Percentiles rank a stretch among this genome's conserved stretches.
These are phyloP conservation scores for Smithornis capensis DNA, from an alignment of 2,113 vertebrate genomes.

Conservation along the genomic window DNA sequence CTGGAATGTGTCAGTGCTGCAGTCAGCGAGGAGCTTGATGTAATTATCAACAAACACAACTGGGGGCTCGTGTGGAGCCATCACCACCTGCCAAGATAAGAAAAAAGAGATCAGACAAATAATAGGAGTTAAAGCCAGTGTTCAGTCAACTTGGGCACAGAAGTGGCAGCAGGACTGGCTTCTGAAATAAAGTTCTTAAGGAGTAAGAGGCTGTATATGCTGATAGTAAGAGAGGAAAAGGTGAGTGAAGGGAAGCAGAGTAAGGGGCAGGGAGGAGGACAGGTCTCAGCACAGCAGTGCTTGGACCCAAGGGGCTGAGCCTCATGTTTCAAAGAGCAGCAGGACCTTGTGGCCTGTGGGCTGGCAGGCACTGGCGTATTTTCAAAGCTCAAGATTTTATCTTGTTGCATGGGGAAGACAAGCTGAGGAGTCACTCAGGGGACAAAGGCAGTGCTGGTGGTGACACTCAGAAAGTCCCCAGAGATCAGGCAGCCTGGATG, in stretches of 20 bases:
- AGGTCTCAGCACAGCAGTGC: not conserved
- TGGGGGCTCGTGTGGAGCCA: slow-evolving; percentile 93
- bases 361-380: not conserved
- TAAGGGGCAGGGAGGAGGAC: not conserved
- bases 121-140: not conserved
- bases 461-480: not conserved
- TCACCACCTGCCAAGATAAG: slow-evolving; percentile 84
- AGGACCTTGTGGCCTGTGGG: not conserved
- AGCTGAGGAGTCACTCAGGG: not conserved
- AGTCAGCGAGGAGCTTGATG: slow-evolving; percentile 96
- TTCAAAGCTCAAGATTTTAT: not conserved
- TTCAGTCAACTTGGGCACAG: not conserved
- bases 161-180: not conserved
- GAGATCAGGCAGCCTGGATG: not conserved
- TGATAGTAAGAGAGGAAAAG: not conserved
- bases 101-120: not conserved
- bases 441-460: not conserved
- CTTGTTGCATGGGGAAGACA: not conserved
- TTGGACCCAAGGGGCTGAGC: not conserved
- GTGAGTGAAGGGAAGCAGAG: not conserved
- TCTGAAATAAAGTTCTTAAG: not conserved
- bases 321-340: not conserved
- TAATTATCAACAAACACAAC: slow-evolving; percentile 98
- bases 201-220: not conserved
- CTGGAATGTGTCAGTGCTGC: slow-evolving; percentile 97